phyloP scores from a whole-genome alignment of 2,113 vertebrate species.

The Phylloscopus whistleri region DNA sequence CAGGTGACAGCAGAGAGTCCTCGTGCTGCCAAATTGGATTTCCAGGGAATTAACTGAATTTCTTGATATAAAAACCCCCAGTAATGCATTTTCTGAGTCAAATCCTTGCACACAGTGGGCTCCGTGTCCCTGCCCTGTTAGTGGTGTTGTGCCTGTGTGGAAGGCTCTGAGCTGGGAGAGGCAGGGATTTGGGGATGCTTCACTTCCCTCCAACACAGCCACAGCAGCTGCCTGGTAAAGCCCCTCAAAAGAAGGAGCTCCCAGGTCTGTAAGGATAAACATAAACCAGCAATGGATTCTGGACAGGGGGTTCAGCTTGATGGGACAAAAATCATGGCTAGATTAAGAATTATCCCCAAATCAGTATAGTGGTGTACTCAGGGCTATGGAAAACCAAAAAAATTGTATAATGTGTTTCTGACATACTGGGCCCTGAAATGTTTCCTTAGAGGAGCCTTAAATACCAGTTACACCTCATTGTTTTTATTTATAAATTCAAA shows the following conservation, averaged over 20 bases:
- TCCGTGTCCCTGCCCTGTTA: background rate
- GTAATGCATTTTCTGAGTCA: background rate
- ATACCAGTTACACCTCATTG: background rate
- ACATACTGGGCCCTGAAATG: background rate
- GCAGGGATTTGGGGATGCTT: background rate
- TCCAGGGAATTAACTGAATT: background rate
- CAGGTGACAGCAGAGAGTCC: background rate
- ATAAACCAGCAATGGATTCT: background rate
- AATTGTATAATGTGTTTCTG: rapidly evolving
- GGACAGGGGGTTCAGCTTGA: background rate
- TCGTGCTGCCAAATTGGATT: background rate
- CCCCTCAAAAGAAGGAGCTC: background rate
- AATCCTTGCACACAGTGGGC: background rate
- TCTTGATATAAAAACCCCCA: background rate
- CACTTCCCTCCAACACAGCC: background rate
- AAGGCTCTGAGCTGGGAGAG: background rate
- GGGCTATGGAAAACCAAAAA: background rate
- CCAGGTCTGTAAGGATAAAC: background rate
- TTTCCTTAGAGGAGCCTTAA: background rate
- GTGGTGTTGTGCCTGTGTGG: background rate
- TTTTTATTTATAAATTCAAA: background rate
- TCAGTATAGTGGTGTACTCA: background rate
- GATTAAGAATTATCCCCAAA: background rate
- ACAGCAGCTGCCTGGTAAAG: background rate
- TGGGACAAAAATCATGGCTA: rapidly evolving